A percentile compares a stretch with the other conserved stretches of the same genome.
phyloP scores from a whole-genome alignment of 2,797 vertebrate genomes.

The Anisognathus igniventris region DNA sequence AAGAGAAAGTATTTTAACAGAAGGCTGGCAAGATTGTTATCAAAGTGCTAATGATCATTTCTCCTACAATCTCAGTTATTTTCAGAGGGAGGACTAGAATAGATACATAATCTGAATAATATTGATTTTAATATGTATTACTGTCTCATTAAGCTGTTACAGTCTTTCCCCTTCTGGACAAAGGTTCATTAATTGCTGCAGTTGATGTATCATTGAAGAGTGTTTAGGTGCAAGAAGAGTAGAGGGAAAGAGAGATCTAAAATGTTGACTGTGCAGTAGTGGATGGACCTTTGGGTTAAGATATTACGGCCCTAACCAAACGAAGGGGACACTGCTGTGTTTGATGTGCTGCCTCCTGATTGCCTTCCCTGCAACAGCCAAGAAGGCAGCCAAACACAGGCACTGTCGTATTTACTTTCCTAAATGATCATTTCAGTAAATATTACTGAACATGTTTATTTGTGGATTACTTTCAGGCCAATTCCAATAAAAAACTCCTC shows the following conservation, averaged over 20 bases:
- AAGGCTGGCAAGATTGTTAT: conserved; percentile 52
- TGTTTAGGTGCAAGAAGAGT: not conserved
- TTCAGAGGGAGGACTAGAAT: conserved; percentile 43
- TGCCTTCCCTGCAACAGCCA: not conserved
- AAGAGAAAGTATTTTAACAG: conserved; percentile 41
- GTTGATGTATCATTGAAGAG: not conserved
- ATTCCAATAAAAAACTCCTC: not conserved
- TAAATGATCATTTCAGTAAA: conserved; percentile 16
- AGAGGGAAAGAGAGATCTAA: not conserved
- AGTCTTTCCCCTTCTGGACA: conserved; percentile 41
- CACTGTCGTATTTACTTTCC: not conserved
- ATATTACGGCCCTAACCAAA: fast-evolving
- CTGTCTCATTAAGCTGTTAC: conserved; percentile 44
- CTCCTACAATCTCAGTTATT: conserved; percentile 37
- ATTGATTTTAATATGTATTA: conserved; percentile 55
- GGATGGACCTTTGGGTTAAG: not conserved
- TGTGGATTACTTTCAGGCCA: conserved; percentile 29
- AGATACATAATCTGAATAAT: conserved; percentile 47
- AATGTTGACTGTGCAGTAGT: not conserved
- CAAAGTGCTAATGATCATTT: conserved; percentile 55
- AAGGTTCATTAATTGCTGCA: conserved; percentile 25
- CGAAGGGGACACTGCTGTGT: not conserved
- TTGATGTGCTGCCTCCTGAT: not conserved
- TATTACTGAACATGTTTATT: conserved; percentile 13
- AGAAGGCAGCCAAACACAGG: not conserved